phyloP scores from a whole-genome alignment of 2,797 vertebrate species.

The Leptoclinus maculatus region DNA sequence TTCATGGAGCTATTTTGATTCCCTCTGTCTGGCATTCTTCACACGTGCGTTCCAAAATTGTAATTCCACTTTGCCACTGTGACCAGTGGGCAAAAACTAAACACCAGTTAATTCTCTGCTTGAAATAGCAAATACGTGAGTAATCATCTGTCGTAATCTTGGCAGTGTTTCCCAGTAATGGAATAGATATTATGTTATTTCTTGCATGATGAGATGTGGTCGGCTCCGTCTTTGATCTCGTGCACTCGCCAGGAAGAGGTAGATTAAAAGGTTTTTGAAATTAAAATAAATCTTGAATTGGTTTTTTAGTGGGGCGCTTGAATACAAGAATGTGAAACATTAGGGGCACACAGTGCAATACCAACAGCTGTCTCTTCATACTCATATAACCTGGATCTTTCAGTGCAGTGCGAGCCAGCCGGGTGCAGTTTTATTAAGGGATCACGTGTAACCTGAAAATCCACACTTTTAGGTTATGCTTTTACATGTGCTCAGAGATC shows the following conservation, averaged over 20 bases:
- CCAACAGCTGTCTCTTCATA: constrained; percentile 48
- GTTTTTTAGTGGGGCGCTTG: constrained; percentile 64
- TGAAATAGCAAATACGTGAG: constrained; percentile 72
- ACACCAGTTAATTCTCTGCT: constrained; percentile 74
- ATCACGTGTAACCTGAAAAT: constrained; percentile 75
- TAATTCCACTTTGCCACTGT: constrained; percentile 56
- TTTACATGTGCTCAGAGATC: constrained; percentile 76
- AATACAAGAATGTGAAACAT: constrained; percentile 65
- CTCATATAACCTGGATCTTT: constrained; percentile 56
- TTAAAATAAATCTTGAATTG: constrained; percentile 76
- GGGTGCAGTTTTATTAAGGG: constrained; percentile 58
- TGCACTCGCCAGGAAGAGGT: constrained; percentile 76
- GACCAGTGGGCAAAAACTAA: constrained; percentile 68
- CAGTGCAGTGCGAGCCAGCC: constrained; percentile 47
- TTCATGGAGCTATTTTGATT: constrained; percentile 31
- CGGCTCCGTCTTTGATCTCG: constrained; percentile 79
- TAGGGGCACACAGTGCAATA: constrained; percentile 39
- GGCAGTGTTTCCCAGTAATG: constrained; percentile 72
- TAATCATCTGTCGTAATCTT: constrained; percentile 78
- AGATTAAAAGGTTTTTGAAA: constrained; percentile 80
- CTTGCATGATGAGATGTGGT: constrained; percentile 74
- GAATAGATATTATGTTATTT: constrained; percentile 77
- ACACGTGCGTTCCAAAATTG: constrained; percentile 44
- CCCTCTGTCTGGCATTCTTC: constrained; percentile 42
- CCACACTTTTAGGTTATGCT: constrained; percentile 74